These are phyloP conservation scores for Sarcophilus harrisii DNA, from an alignment of 2,797 vertebrate species.

Conservation along the genomic window DNA sequence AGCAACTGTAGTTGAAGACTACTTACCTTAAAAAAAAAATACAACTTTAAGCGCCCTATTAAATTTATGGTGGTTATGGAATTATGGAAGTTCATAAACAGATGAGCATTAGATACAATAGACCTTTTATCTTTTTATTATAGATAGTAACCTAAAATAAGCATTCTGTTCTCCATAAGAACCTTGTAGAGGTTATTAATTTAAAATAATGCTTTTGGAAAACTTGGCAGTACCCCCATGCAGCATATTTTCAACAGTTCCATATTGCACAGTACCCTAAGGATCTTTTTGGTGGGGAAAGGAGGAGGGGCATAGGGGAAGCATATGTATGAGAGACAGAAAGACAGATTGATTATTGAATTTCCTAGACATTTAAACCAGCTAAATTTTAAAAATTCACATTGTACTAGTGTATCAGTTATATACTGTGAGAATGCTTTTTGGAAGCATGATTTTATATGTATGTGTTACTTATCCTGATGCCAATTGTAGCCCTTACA, in stretches of 20 bases:
- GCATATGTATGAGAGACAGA: background rate
- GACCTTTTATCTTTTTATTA: background rate
- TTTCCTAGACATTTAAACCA: background rate
- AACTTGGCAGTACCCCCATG: background rate
- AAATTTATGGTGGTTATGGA: background rate
- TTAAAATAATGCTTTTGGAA: background rate
- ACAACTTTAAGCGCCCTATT: background rate
- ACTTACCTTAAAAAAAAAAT: background rate
- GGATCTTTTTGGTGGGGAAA: too few relatives aligned
- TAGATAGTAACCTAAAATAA: background rate
- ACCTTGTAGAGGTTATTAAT: background rate
- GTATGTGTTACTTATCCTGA: background rate
- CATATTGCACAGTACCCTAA: background rate
- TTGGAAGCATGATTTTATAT: background rate
- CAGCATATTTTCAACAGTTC: background rate
- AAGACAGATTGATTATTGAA: background rate
- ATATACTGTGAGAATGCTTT: background rate
- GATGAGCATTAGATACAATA: background rate
- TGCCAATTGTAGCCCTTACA: background rate
- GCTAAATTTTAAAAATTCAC: background rate
- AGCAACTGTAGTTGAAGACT: background rate
- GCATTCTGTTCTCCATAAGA: too few relatives aligned
- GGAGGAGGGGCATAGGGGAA: too few relatives aligned
- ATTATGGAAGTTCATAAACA: background rate
- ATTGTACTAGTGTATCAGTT: too few relatives aligned